Conservation (phyloP, 2,113 vertebrate genomes). For the Melanerpes aurifrons region DNA sequence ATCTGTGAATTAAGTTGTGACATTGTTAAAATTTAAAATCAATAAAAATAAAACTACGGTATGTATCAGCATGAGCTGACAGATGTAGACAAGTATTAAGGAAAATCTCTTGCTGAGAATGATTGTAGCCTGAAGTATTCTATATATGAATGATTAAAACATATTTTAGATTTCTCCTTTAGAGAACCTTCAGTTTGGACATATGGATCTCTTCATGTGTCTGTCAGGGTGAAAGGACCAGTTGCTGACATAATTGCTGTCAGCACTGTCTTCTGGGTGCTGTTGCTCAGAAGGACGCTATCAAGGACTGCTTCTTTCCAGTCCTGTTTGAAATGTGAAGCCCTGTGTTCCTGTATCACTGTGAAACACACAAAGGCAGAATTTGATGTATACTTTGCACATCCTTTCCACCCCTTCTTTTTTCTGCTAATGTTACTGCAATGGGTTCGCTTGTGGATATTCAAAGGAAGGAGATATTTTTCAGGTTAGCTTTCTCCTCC, state of each 20-base stretch:
- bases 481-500: neutral
- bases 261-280: neutral
- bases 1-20: slow-evolving; percentile 54
- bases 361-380: neutral
- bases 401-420: neutral
- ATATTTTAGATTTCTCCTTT: slow-evolving; percentile 25
- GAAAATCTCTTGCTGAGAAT: slow-evolving; percentile 57
- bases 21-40: slow-evolving; percentile 51
- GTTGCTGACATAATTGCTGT: neutral
- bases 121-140: slow-evolving; percentile 46
- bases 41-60: slow-evolving; percentile 61
- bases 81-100: slow-evolving; percentile 62
- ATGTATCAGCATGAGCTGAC: slow-evolving; percentile 61
- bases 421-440: neutral
- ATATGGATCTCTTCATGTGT: neutral
- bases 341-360: neutral
- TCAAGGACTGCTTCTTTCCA: neutral
- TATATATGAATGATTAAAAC: slow-evolving; percentile 19
- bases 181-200: slow-evolving; percentile 4
- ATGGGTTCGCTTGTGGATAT: neutral
- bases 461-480: neutral
- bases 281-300: neutral
- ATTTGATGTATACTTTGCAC: neutral
- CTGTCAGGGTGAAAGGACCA: neutral
- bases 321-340: fast-evolving